Percentiles rank a stretch among this genome's conserved stretches.
phyloP scores from a whole-genome alignment of 64 coral and sea anemone genomes.

The Pachyseris speciosa region DNA sequence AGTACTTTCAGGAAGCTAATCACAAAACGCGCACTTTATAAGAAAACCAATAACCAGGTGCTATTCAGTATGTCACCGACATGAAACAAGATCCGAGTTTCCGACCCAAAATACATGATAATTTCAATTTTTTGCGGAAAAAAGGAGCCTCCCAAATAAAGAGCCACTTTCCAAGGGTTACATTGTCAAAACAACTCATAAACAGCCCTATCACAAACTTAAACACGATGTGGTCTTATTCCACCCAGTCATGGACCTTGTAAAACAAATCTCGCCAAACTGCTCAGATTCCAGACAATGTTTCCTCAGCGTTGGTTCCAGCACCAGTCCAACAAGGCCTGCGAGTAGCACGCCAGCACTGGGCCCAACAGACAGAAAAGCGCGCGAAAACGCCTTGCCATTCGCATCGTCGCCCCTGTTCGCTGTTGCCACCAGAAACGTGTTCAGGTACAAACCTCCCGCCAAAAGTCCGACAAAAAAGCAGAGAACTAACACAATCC shows the following conservation, averaged over 20 bases:
- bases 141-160: too few relatives aligned
- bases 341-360: slow-evolving; percentile 54
- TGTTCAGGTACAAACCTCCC: slow-evolving; percentile 73
- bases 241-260: slow-evolving; percentile 37
- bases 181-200: too few relatives aligned
- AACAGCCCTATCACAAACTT: too few relatives aligned
- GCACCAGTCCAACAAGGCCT: slow-evolving; percentile 58
- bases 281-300: slow-evolving; percentile 50
- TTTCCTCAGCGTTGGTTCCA: slow-evolving; percentile 45
- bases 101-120: too few relatives aligned
- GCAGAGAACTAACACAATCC: slow-evolving; percentile 51
- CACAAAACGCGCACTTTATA: too few relatives aligned
- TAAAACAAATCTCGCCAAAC: slow-evolving; percentile 61
- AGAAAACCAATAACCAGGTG: too few relatives aligned
- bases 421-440: slow-evolving; percentile 46
- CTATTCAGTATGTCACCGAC: too few relatives aligned
- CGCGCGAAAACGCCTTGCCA: slow-evolving; percentile 83
- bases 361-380: slow-evolving; percentile 74
- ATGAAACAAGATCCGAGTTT: too few relatives aligned
- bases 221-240: slow-evolving; percentile 57
- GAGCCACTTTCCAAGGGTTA: too few relatives aligned
- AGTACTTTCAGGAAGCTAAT: too few relatives aligned
- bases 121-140: too few relatives aligned
- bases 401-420: background rate
- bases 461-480: slow-evolving; percentile 39